Evolutionary conservation across 2,113 vertebrate species (phyloP), one percentile per base, ranked within the genome.

Genomic region (Microtus pennsylvanicus): DNA sequence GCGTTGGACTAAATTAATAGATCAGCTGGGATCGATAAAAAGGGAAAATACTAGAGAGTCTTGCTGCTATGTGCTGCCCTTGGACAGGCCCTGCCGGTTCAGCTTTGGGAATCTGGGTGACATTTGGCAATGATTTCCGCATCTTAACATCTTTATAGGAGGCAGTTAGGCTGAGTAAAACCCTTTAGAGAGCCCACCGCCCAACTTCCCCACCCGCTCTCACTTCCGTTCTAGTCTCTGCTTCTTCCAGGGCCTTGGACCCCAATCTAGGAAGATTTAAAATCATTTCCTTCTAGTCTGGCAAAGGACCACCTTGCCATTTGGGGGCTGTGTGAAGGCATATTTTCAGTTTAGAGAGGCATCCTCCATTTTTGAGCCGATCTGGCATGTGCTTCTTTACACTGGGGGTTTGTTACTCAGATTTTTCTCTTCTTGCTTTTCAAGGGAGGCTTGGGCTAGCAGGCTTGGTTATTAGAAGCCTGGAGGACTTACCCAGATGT

Each of bases 1-100:
- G 50, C 81, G 8, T 24, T 92, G 30, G 10, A 69, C 13, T 24
- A 50, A 90, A 94, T 81, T 63, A 94, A 93, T 87, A 91, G 82
- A 93, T 96, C 81, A 83, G n/a, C 42, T 81, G 67, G 93, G 89
- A 96, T 96, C 89, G 89, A 94, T 96, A 90, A 38, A 95, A 95
- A 70, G 70, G 77, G 81, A 91, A 93, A 90, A 33, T 86, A 96
- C 92, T 90, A 90, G 82, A 87, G 69, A 69, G 72, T 89, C 85
- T 94, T 87, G 65, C 24, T 95, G 24, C 63, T 26, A 21, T 47
- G 89, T 78, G 26, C 83, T 92, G 58, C 61, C 70, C 89, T 96
- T 90, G 33, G 11, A 90, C 21, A 74, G 30, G 55, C n/a, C 61
- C 81, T 67, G 47, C 58, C 26, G 35, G 74, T 55, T 95, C 50